Percentiles rank a stretch among this genome's conserved stretches.
Evolutionary conservation across 2,797 vertebrate genomes (phyloP).

Genomic region (Anguilla anguilla): DNA sequence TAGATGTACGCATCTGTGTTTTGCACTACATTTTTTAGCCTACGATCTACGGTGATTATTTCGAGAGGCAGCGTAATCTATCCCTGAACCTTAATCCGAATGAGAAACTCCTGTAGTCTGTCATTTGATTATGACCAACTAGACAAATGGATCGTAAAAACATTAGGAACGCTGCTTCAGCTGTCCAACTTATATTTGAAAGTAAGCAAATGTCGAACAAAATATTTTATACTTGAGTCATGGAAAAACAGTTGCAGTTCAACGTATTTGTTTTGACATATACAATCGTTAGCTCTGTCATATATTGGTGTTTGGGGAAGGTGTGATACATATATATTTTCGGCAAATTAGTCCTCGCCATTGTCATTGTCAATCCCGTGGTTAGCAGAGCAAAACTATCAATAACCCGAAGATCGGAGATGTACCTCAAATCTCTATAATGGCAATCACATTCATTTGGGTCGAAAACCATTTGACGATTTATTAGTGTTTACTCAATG

Average conservation of each 20-base stretch:
- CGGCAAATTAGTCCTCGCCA: neutral
- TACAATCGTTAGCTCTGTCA: neutral
- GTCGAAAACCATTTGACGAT: neutral
- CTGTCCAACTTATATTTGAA: too few relatives aligned
- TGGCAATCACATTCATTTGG: neutral
- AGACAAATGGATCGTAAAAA: neutral
- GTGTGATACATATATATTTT: neutral
- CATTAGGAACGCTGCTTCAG: neutral
- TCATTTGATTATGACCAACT: neutral
- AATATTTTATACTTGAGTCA: neutral
- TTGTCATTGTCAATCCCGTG: neutral
- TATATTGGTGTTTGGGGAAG: neutral
- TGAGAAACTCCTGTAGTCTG: neutral
- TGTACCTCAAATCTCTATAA: neutral
- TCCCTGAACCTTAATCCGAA: neutral
- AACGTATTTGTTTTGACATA: neutral
- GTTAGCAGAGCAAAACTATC: neutral
- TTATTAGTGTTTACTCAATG: neutral
- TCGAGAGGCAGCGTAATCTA: constrained; percentile 4
- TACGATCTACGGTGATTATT: constrained; percentile 15
- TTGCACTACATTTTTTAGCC: constrained; percentile 43
- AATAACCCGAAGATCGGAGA: constrained; percentile 4
- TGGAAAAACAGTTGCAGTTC: neutral
- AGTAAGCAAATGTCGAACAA: neutral
- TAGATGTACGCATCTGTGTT: constrained; percentile 61